Evolutionary conservation across 2,113 vertebrate species (phyloP), one percentile per base, ranked within the genome.

Genomic region (Aldabrachelys gigantea): DNA sequence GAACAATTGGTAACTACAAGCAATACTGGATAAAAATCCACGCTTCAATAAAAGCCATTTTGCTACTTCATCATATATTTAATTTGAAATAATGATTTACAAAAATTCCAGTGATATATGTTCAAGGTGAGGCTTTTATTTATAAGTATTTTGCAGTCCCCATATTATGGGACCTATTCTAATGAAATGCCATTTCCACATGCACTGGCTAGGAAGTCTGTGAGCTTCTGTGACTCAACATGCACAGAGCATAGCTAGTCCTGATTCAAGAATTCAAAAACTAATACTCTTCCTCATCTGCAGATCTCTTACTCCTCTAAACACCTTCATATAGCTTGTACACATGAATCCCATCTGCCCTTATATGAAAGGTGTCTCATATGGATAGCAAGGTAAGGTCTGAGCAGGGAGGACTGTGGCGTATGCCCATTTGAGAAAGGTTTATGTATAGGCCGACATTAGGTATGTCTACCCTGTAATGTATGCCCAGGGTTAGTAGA

Each of bases 1-100:
- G 89, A 85, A 95, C 96, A 96, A 88, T 80, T 31, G 56, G 38
- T 24, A 93, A 87, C 56, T 91, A 44, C 93, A 91, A 72, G 92
- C 80, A 97, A 89, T 65, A 83, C 87, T 31, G 81, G 92, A 76
- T 19, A 47, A 86, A 89, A 81, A 35, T 1, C 50, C 89, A 82
- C 84, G 53, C 85, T 10, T 19, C 80, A 3, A 38, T 5, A 84
- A 88, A 91, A 88, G n/a, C 29, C n/a, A 1, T 82, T 78, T 1
- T 31, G 38, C 57, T 29, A 57, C 76, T 88, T 92, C 14, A 1
- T 54, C 13, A 2, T 50, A 16, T n/a, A 62, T 85, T 89, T 59
- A 3, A 38, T 91, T 84, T 65, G 7, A 75, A 89, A 59, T 6
- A 82, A 41, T 14, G 4, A 65, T 50, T 72, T 52, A 1, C 9